Conservation (phyloP, 2,113 vertebrate species). For the Agapornis roseicollis region DNA sequence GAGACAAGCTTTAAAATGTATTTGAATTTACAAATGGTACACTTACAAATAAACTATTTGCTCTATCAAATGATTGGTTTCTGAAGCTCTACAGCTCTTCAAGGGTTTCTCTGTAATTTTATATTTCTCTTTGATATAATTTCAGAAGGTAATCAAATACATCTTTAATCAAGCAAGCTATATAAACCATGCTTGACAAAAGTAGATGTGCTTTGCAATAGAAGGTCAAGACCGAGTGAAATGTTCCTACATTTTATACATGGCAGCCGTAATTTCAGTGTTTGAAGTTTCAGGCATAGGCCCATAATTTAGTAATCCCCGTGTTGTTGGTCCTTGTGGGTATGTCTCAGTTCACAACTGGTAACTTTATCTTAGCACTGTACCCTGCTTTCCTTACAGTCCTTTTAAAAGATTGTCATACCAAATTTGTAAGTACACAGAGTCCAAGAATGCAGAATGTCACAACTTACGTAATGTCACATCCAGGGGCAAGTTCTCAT, state of each 20-base stretch:
- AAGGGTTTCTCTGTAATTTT: background rate
- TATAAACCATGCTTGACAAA: background rate
- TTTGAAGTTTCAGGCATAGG: background rate
- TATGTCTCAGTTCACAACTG: background rate
- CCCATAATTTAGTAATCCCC: background rate
- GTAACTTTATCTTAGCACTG: background rate
- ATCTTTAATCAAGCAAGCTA: background rate
- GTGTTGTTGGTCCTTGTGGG: background rate
- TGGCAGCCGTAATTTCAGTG: background rate
- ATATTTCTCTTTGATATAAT: background rate
- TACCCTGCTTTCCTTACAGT: background rate
- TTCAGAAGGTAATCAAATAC: background rate
- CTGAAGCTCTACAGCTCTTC: background rate
- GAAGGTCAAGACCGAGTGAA: background rate
- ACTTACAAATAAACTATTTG: background rate
- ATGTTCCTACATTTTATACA: background rate
- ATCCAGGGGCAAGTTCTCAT: background rate
- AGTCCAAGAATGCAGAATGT: background rate
- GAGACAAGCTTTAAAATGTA: background rate
- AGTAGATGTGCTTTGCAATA: background rate
- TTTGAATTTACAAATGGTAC: background rate
- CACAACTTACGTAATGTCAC: background rate
- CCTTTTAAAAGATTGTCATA: background rate
- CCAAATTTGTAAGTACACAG: background rate
- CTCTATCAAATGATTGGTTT: background rate